Conservation (phyloP, 2,113 vertebrate genomes). For the Pyrgilauda ruficollis region DNA sequence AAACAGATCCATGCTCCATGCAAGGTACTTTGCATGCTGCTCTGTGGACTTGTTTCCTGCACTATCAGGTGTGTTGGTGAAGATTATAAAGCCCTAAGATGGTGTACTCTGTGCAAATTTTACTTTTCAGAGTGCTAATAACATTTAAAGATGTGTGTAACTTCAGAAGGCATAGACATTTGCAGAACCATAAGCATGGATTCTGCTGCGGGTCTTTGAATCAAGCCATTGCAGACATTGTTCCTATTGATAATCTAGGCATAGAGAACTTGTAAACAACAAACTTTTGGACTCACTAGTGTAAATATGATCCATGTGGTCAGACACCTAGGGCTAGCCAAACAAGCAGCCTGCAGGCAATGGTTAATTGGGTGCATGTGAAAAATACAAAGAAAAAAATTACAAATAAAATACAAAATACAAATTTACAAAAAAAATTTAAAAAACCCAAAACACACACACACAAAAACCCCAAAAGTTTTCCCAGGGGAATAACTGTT, state of each 20-base stretch:
- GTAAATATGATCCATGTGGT: neutral
- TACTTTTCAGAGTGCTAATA: neutral
- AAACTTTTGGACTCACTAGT: neutral
- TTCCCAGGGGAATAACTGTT: neutral
- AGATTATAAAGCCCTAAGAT: neutral
- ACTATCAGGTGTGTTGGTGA: neutral
- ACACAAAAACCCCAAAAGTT: neutral
- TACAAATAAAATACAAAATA: neutral
- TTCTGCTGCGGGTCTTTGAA: neutral
- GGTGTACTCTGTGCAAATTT: neutral
- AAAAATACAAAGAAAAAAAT: neutral
- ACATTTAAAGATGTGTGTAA: neutral
- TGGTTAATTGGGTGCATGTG: neutral
- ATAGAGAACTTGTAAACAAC: neutral
- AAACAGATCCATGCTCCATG: neutral
- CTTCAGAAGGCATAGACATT: neutral
- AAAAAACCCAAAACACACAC: neutral
- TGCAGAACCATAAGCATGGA: neutral
- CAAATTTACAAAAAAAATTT: neutral
- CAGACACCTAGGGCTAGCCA: neutral
- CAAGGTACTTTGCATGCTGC: accelerated
- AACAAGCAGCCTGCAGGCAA: neutral
- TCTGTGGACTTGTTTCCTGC: accelerated
- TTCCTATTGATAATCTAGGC: neutral
- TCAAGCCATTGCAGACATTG: neutral